Evolutionary conservation across 2,113 vertebrate genomes (phyloP).

Genomic region (Turdus rufiventris): DNA sequence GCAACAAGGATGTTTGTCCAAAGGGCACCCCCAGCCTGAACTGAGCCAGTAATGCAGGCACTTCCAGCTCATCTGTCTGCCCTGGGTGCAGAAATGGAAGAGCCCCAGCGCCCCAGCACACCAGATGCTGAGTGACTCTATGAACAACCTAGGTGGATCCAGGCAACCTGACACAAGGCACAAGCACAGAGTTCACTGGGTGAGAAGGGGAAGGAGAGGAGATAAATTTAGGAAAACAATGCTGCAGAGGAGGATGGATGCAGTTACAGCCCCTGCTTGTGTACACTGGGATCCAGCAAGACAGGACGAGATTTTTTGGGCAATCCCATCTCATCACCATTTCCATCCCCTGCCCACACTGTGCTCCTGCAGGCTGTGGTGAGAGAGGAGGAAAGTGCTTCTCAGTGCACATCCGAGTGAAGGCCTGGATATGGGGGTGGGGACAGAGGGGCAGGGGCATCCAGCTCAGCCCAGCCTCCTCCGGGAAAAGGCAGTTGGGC

Average conservation of each 20-base stretch:
- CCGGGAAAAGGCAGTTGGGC: fast-evolving
- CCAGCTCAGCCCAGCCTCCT: not conserved
- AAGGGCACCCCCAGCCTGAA: not conserved
- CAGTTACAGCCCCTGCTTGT: not conserved
- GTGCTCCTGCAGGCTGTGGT: not conserved
- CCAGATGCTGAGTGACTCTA: not conserved
- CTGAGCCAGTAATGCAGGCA: not conserved
- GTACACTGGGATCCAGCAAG: not conserved
- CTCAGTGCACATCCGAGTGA: not conserved
- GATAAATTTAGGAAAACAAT: not conserved
- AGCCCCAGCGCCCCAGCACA: not conserved
- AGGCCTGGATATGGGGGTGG: not conserved
- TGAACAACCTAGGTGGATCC: not conserved
- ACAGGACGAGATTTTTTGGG: not conserved
- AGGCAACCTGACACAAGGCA: not conserved
- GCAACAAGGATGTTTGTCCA: not conserved
- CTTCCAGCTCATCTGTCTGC: not conserved
- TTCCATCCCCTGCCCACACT: not conserved
- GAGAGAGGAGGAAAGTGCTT: not conserved
- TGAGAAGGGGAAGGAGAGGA: not conserved
- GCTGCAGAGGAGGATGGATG: not conserved
- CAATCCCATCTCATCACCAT: not conserved
- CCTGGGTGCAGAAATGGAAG: not conserved
- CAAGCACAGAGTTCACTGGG: not conserved
- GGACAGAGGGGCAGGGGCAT: fast-evolving